Conservation (phyloP, 2,797 vertebrate genomes). For the Agapornis canus region DNA sequence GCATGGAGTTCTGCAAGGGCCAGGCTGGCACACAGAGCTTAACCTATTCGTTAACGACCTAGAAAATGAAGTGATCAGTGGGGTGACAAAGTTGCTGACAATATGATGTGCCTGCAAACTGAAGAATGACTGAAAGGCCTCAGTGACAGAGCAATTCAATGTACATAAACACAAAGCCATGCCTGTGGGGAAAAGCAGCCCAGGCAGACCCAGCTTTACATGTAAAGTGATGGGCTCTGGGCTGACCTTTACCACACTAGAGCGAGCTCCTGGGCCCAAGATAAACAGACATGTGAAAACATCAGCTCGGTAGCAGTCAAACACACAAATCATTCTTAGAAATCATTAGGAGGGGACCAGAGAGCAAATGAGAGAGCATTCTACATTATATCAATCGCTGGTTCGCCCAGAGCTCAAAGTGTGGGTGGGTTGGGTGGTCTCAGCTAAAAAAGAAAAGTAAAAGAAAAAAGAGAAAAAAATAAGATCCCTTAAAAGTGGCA, state of each 20-base stretch:
- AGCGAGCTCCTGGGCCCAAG: not conserved
- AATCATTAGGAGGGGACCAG: not conserved
- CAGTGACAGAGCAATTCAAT: not conserved
- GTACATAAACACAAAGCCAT: not conserved
- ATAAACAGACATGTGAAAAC: not conserved
- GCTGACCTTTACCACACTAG: not conserved
- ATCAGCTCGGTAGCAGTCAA: not conserved
- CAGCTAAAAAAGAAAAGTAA: not conserved
- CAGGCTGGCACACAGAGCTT: not conserved
- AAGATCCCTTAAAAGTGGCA: not conserved
- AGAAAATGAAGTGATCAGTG: rapidly evolving
- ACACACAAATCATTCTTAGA: not conserved
- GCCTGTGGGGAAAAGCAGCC: not conserved
- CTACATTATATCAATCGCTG: not conserved
- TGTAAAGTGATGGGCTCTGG: not conserved
- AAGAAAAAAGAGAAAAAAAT: too few relatives aligned
- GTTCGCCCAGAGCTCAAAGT: not conserved
- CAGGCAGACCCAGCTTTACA: not conserved
- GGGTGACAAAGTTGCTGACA: not conserved
- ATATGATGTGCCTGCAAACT: rapidly evolving
- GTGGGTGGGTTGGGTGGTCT: not conserved
- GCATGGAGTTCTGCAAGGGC: not conserved
- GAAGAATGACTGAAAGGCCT: not conserved
- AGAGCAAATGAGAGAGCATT: not conserved
- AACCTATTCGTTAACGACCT: not conserved